phyloP scores from a whole-genome alignment of 92 coral and sea anemone genomes.

The Plumapathes pennacea region DNA sequence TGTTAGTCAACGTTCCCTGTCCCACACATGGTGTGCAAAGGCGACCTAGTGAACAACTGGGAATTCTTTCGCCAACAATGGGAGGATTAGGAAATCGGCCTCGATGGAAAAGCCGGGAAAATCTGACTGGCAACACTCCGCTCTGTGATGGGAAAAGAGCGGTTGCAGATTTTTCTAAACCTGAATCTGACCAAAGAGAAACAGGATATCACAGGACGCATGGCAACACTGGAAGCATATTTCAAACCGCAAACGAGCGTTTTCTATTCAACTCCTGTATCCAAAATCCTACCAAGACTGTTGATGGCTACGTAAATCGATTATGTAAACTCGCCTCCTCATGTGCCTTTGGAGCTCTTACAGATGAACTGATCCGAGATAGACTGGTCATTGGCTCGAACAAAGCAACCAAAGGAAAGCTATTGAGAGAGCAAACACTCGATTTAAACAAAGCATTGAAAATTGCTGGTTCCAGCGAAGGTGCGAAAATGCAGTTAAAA shows the following conservation, averaged over 20 bases:
- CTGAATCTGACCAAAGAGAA: slow-evolving; percentile 37
- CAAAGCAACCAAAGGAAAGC: slow-evolving; percentile 6
- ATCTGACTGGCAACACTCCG: slow-evolving; percentile 47
- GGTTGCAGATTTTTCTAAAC: slow-evolving; percentile 46
- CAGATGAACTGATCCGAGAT: slow-evolving; percentile 41
- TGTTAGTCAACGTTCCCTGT: slow-evolving; percentile 45
- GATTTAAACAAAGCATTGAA: slow-evolving; percentile 20
- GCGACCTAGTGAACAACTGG: slow-evolving; percentile 52
- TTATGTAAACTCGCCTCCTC: slow-evolving; percentile 27
- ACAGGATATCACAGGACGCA: slow-evolving; percentile 8
- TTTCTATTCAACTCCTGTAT: slow-evolving; percentile 37
- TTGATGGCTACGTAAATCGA: slow-evolving; percentile 30
- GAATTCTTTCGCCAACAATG: slow-evolving; percentile 54
- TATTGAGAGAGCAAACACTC: slow-evolving; percentile 19
- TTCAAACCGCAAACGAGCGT: slow-evolving; percentile 60
- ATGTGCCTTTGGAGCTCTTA: slow-evolving; percentile 33
- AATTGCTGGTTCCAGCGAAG: slow-evolving; percentile 20
- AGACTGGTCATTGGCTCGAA: slow-evolving; percentile 34
- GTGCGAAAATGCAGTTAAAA: slow-evolving; percentile 27
- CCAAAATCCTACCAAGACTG: slow-evolving; percentile 27
- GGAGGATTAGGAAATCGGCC: slow-evolving; percentile 51
- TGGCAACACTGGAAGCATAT: slow-evolving; percentile 35
- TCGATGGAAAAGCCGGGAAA: slow-evolving; percentile 29
- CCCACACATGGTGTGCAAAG: slow-evolving; percentile 32
- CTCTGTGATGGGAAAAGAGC: slow-evolving; percentile 65